phyloP scores from a whole-genome alignment of 2,888 invertebrate genomes.

The Leptinotarsa juncta region DNA sequence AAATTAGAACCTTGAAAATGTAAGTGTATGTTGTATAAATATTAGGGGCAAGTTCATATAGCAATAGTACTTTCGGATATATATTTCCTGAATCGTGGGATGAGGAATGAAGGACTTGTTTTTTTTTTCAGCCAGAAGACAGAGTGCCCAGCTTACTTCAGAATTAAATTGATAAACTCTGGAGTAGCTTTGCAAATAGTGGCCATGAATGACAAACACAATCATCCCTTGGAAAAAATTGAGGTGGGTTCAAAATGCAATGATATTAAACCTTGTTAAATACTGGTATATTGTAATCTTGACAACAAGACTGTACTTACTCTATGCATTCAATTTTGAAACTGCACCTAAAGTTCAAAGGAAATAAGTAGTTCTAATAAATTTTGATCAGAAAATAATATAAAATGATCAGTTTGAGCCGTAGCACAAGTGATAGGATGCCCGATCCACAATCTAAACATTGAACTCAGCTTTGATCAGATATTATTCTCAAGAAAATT shows the following conservation, averaged over 20 bases:
- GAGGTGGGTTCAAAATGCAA: slow-evolving; percentile 24
- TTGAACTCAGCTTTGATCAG: too few relatives aligned
- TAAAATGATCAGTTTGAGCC: too few relatives aligned
- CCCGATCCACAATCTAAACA: too few relatives aligned
- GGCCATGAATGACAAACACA: slow-evolving; percentile 41
- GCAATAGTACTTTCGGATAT: background rate
- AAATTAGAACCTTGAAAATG: slow-evolving; percentile 38
- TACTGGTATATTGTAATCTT: too few relatives aligned
- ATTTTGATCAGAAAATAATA: too few relatives aligned
- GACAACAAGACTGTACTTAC: too few relatives aligned
- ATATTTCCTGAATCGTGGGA: too few relatives aligned
- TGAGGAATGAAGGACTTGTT: background rate
- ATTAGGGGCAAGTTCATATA: background rate
- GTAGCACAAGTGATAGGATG: too few relatives aligned
- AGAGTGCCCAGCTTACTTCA: slow-evolving; percentile 42
- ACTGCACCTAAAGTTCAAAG: too few relatives aligned
- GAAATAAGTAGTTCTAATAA: too few relatives aligned
- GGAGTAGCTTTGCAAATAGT: slow-evolving; percentile 41
- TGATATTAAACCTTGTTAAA: background rate
- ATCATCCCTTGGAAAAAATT: slow-evolving; percentile 38
- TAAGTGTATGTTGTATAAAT: slow-evolving; percentile 13
- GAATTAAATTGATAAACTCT: slow-evolving; percentile 38
- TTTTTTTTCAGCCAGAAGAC: slow-evolving; percentile 36
- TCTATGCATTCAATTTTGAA: too few relatives aligned
- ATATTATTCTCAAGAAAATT: too few relatives aligned